phyloP scores from a whole-genome alignment of 2,888 invertebrate genomes.

The Eutolmus rufibarbis region DNA sequence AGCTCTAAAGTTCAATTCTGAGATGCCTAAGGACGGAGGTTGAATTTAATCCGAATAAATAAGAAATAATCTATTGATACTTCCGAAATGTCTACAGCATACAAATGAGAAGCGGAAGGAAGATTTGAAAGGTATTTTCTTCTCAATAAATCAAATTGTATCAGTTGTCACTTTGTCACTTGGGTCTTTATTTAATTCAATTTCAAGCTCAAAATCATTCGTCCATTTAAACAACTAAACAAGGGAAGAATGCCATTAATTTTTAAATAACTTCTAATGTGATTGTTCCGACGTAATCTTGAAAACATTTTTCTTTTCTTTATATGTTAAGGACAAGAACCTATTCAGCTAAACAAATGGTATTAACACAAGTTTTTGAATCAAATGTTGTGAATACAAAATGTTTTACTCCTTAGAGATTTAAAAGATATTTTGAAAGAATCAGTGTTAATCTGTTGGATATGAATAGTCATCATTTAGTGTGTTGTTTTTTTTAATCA shows the following conservation, averaged over 20 bases:
- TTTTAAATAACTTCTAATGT: background rate
- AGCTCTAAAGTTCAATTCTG: background rate
- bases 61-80: background rate
- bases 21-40: background rate
- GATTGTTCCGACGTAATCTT: background rate
- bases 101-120: too few species aligned
- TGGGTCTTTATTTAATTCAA: background rate
- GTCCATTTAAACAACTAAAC: background rate
- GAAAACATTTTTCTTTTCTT: background rate
- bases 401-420: background rate
- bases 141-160: background rate
- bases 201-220: background rate
- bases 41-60: background rate
- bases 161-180: background rate
- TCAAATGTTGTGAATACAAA: background rate
- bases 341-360: background rate
- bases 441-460: too few species aligned
- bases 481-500: too few species aligned
- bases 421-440: too few species aligned
- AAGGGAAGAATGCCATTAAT: background rate
- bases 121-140: background rate
- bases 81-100: background rate
- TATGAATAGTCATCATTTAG: too few species aligned
- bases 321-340: background rate
- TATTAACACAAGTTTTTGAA: background rate